Percentiles rank a stretch among this genome's conserved stretches.
These are phyloP conservation scores for Agrilus mali DNA, from an alignment of 2,888 invertebrate species.

Conservation along the genomic window DNA sequence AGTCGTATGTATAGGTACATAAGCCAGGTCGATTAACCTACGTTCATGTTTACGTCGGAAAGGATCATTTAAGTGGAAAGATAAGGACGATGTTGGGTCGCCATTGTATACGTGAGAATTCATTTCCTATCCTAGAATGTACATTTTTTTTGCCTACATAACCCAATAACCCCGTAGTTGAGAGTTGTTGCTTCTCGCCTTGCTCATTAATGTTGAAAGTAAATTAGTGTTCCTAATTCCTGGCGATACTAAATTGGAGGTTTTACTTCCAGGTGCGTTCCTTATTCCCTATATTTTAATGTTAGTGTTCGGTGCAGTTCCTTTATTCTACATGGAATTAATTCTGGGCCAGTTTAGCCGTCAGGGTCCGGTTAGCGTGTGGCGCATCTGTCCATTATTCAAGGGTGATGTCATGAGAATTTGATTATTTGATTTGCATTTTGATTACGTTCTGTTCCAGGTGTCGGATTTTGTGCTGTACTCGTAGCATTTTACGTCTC, in stretches of 20 bases:
- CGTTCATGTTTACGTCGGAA: no score
- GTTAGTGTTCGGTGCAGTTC: slow-evolving; percentile 63
- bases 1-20: no score
- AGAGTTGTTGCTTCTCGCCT: no score
- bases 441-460: slow-evolving; percentile 32
- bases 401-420: slow-evolving; percentile 46
- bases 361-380: slow-evolving; percentile 65
- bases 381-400: slow-evolving; percentile 72
- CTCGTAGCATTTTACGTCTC: slow-evolving; percentile 70
- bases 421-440: not conserved
- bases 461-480: slow-evolving; percentile 68
- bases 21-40: no score
- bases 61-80: no score
- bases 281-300: slow-evolving; percentile 63
- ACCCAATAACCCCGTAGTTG: no score
- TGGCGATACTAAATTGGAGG: not conserved
- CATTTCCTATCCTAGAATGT: no score
- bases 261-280: slow-evolving; percentile 49
- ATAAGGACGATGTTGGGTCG: no score
- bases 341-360: slow-evolving; percentile 65
- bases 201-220: no score
- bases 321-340: slow-evolving; percentile 68
- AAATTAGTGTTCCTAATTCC: no score
- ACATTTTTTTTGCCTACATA: no score
- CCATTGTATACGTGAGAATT: no score